These are phyloP conservation scores for Diaperis boleti DNA, from an alignment of 2,888 invertebrate genomes.

Conservation along the genomic window DNA sequence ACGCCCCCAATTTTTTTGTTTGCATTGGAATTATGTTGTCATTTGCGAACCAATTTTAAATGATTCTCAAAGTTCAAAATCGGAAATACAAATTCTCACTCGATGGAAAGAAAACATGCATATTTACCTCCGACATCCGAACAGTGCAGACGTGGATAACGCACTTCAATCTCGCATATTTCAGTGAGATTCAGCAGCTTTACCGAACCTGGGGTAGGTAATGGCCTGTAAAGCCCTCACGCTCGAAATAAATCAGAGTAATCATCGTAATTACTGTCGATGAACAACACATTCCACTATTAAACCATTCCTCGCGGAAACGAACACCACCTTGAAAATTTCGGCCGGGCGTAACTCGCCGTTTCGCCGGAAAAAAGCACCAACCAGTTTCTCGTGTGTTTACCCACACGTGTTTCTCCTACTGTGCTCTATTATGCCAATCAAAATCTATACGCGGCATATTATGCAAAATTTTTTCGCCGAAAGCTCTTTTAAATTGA, in stretches of 20 bases:
- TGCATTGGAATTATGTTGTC: no score
- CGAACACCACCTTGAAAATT: not conserved
- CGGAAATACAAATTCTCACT: no score
- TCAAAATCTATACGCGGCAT: not conserved
- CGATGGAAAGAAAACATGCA: no score
- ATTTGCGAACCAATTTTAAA: no score
- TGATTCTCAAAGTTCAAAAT: no score
- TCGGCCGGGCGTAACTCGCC: not conserved
- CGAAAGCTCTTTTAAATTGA: slow-evolving; percentile 42
- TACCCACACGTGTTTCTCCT: not conserved
- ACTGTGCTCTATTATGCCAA: not conserved
- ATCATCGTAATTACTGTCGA: slow-evolving; percentile 11
- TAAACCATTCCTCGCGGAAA: not conserved
- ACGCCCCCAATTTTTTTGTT: no score
- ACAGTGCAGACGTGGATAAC: no score
- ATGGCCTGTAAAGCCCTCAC: no score
- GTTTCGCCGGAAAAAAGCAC: not conserved
- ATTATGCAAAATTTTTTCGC: slow-evolving; percentile 38
- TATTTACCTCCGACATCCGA: no score
- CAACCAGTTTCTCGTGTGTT: not conserved
- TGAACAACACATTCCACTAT: slow-evolving; percentile 18
- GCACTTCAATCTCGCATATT: no score
- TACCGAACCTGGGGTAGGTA: no score
- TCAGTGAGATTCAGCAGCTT: no score
- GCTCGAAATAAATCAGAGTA: not conserved